phyloP scores from a whole-genome alignment of 1,140 invertebrate genomes.

The Antheraea mylitta region DNA sequence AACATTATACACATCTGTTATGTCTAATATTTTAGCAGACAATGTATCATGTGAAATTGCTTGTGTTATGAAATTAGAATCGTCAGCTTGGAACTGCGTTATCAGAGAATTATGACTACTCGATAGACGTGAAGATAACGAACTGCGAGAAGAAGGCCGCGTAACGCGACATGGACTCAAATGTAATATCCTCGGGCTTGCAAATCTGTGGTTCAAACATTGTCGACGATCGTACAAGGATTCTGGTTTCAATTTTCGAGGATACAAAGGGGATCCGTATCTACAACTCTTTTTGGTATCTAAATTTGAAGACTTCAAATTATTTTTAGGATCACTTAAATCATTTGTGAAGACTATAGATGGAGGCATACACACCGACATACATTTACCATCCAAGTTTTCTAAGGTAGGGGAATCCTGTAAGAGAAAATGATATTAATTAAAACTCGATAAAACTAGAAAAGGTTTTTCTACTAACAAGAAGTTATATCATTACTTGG shows the following conservation, averaged over 20 bases:
- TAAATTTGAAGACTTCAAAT: conserved; percentile 42
- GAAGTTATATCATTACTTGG: not conserved
- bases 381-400: conserved; percentile 38
- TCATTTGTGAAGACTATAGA: conserved; percentile 50
- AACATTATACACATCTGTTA: conserved; percentile 91
- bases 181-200: conserved; percentile 81
- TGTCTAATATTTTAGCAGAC: conserved; percentile 82
- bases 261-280: conserved; percentile 59
- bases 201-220: conserved; percentile 78
- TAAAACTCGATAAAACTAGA: not conserved
- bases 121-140: conserved; percentile 86
- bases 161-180: conserved; percentile 80
- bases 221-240: conserved; percentile 59
- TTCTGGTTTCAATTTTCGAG: conserved; percentile 63
- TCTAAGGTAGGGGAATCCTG: conserved; percentile 50
- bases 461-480: not conserved
- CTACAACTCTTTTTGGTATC: conserved; percentile 44
- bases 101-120: conserved; percentile 90
- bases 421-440: conserved; percentile 23
- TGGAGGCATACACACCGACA: conserved; percentile 53
- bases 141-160: conserved; percentile 86
- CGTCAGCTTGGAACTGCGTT: conserved; percentile 86
- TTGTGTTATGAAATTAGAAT: conserved; percentile 91
- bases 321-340: conserved; percentile 41
- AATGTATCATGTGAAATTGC: conserved; percentile 91